Conservation (phyloP, 2,113 vertebrate species). For the Oceanites oceanicus region DNA sequence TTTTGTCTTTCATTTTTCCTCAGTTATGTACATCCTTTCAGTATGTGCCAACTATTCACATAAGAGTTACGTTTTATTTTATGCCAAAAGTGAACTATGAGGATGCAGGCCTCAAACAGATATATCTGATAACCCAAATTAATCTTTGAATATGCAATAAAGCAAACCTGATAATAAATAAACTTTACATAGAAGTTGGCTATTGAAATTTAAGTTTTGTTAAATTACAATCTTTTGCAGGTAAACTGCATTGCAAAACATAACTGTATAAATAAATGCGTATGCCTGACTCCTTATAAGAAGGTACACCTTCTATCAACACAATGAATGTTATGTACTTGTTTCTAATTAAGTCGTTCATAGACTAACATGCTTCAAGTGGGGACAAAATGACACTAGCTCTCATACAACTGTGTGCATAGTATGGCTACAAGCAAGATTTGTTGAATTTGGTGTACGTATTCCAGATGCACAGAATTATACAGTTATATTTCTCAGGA, state of each 20-base stretch:
- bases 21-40: neutral
- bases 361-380: neutral
- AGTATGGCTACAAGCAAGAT: neutral
- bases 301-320: neutral
- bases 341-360: neutral
- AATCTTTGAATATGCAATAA: neutral
- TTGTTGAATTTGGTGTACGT: neutral
- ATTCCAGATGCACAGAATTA: neutral
- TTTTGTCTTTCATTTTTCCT: neutral
- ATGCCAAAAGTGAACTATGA: neutral
- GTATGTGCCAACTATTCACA: neutral
- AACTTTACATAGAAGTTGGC: neutral
- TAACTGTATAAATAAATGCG: neutral
- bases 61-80: neutral
- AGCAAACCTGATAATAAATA: neutral
- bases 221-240: neutral
- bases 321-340: neutral
- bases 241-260: neutral
- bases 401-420: neutral
- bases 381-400: neutral
- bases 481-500: neutral
- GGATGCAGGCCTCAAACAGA: neutral
- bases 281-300: neutral
- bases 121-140: neutral
- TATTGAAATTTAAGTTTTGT: neutral